Evolutionary conservation across 2,113 vertebrate genomes (phyloP).

Genomic region (Tetraodon nigroviridis): DNA sequence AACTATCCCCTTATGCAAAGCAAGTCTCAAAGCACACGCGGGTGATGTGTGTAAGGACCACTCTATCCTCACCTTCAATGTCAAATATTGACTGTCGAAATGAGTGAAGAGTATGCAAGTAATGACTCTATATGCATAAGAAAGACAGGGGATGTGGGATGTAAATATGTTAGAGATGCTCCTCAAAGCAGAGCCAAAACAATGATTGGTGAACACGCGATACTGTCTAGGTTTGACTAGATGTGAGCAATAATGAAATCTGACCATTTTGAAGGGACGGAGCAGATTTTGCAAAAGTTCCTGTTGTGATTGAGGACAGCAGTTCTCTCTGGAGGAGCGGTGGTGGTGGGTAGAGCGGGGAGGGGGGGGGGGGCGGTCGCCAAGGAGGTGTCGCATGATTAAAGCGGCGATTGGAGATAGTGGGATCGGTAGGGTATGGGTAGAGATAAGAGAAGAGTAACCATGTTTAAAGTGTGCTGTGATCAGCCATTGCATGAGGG

Average conservation of each 20-base stretch:
- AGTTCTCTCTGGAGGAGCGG: conserved; percentile 42
- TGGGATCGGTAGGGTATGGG: conserved; percentile 59
- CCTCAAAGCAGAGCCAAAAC: conserved; percentile 36
- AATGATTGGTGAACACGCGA: conserved; percentile 43
- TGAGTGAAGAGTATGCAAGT: conserved; percentile 33
- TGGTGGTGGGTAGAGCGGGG: neutral
- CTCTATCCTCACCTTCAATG: conserved; percentile 13
- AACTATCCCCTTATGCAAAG: conserved; percentile 13
- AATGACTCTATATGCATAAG: conserved; percentile 58
- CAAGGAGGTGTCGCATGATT: conserved; percentile 69
- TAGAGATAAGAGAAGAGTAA: conserved; percentile 71
- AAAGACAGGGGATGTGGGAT: conserved; percentile 43
- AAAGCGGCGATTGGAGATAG: conserved; percentile 70
- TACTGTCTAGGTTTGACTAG: conserved; percentile 12
- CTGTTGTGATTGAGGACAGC: conserved; percentile 56
- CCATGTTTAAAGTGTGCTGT: conserved; percentile 73
- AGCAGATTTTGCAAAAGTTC: conserved; percentile 63
- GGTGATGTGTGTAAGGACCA: conserved; percentile 2
- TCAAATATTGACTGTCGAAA: conserved; percentile 56
- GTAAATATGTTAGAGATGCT: conserved; percentile 41
- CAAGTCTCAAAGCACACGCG: conserved; percentile 3
- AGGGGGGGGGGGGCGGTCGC: conserved; percentile 9
- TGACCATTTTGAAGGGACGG: conserved; percentile 65
- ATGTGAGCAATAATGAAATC: conserved; percentile 55
- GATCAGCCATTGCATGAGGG: conserved; percentile 70